Conservation (phyloP, 2,797 vertebrate genomes). For the Tokudaia tokunoshimensis region DNA sequence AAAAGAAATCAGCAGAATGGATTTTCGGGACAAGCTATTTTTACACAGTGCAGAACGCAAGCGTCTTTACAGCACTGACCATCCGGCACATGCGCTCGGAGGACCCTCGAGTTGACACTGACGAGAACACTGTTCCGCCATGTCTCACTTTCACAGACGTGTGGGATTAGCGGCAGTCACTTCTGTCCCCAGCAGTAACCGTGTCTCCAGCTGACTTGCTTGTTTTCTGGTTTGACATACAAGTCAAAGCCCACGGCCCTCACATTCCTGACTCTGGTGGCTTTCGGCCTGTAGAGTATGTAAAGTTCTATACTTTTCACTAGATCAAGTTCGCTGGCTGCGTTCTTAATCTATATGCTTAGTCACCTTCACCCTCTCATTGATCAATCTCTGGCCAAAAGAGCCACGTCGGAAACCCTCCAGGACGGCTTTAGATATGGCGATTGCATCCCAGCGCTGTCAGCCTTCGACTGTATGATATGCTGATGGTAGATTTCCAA, state of each 20-base stretch:
- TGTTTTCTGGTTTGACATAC: not conserved
- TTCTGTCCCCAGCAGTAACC: not conserved
- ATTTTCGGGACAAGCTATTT: not conserved
- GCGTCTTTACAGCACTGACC: not conserved
- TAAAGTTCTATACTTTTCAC: not conserved
- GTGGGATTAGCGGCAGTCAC: not conserved
- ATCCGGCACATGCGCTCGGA: not conserved
- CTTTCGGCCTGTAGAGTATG: not conserved
- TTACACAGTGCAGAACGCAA: not conserved
- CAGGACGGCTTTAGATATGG: not conserved
- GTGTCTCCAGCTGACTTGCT: not conserved
- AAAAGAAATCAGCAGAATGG: not conserved
- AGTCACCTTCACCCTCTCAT: not conserved
- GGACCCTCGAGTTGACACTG: not conserved
- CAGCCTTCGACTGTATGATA: not conserved
- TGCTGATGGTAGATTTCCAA: not conserved
- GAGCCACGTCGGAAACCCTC: not conserved
- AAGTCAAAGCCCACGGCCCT: not conserved
- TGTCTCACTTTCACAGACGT: not conserved
- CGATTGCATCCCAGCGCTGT: not conserved
- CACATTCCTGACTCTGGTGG: not conserved
- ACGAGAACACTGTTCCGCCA: not conserved
- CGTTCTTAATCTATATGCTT: not conserved
- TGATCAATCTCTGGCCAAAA: not conserved
- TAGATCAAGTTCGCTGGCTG: not conserved